A percentile compares a stretch with the other conserved stretches of the same genome.
These are phyloP conservation scores for Sycophila texana DNA, from an alignment of 2,888 invertebrate species.

Conservation along the genomic window DNA sequence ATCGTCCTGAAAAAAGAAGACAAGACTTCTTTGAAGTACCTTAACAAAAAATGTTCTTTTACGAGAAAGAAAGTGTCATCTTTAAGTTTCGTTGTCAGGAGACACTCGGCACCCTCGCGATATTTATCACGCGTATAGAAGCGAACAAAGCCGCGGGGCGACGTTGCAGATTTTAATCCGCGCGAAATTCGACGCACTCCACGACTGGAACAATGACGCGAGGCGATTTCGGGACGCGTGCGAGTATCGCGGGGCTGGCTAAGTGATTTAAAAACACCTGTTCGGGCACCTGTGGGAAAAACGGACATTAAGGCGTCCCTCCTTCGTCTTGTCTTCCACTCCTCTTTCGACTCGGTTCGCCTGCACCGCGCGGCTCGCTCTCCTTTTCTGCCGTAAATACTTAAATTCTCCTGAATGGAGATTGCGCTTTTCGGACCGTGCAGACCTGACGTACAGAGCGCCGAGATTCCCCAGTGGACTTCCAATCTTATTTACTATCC, in stretches of 20 bases:
- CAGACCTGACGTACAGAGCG: not conserved
- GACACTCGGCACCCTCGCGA: too few species aligned
- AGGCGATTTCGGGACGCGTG: not conserved
- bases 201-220: constrained; percentile 34
- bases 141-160: not conserved
- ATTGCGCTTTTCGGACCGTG: constrained; percentile 7
- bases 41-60: too few species aligned
- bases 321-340: constrained; percentile 1
- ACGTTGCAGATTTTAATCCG: constrained; percentile 13
- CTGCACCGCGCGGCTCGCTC: not conserved
- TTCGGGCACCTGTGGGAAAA: constrained; percentile 33
- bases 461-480: not conserved
- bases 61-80: too few species aligned
- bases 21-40: too few species aligned
- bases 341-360: constrained; percentile 2
- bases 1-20: too few species aligned
- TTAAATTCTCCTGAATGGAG: constrained; percentile 23
- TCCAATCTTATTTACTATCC: too few species aligned
- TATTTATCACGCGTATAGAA: too few species aligned
- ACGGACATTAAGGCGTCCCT: constrained; percentile 16
- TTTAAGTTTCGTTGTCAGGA: too few species aligned
- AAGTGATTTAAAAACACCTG: constrained; percentile 53
- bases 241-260: not conserved
- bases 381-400: not conserved
- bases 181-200: not conserved